Percentiles rank a stretch among this genome's conserved stretches.
Conservation (phyloP, 2,113 vertebrate species). For the Sinocyclocheilus anophthalmus region DNA sequence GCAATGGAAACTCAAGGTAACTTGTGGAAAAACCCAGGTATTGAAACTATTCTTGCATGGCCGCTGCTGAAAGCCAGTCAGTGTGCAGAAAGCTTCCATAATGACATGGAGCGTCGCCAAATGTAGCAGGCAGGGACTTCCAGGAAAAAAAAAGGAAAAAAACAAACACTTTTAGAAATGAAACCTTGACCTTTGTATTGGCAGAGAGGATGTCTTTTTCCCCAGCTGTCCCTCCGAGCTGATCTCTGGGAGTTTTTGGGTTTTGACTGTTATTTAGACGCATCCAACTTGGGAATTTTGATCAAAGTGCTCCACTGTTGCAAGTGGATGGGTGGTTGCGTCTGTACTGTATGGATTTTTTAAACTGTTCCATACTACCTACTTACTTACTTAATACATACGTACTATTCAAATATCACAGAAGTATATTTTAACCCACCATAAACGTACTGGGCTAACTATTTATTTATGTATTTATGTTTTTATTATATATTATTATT, state of each 20-base stretch:
- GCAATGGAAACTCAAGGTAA: slow-evolving; percentile 87
- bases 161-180: slow-evolving; percentile 68
- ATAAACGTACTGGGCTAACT: too few relatives aligned
- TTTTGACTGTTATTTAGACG: slow-evolving; percentile 55
- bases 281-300: slow-evolving; percentile 42
- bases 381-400: too few relatives aligned
- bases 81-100: slow-evolving; percentile 78
- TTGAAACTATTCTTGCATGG: slow-evolving; percentile 83
- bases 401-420: too few relatives aligned
- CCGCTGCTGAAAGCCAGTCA: slow-evolving; percentile 78
- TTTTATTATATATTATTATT: too few relatives aligned
- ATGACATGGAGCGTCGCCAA: slow-evolving; percentile 80
- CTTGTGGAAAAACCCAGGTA: slow-evolving; percentile 85
- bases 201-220: slow-evolving; percentile 49
- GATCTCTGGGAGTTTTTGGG: slow-evolving; percentile 59
- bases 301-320: slow-evolving; percentile 43
- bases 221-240: slow-evolving; percentile 42
- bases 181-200: slow-evolving; percentile 70
- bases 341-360: slow-evolving; percentile 2
- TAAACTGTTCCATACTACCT: background rate
- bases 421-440: too few relatives aligned
- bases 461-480: too few relatives aligned
- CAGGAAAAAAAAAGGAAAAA: slow-evolving; percentile 57
- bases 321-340: slow-evolving; percentile 56
- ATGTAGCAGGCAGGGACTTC: slow-evolving; percentile 72